Evolutionary conservation across 1,140 invertebrate genomes (phyloP).

Genomic region (Anastatus disparis): DNA sequence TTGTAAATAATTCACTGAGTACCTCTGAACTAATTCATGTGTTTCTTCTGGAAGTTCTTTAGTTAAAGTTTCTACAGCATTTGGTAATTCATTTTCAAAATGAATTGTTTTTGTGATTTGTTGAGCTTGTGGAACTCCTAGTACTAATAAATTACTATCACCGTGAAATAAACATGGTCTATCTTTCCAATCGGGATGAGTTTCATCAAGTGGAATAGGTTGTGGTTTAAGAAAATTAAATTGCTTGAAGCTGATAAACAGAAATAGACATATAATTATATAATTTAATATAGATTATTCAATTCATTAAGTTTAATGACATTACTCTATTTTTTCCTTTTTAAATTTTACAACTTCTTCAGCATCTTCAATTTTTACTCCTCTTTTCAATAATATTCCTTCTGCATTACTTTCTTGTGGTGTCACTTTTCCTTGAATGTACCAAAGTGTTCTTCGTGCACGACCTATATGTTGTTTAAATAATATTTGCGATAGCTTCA

Average conservation of each 20-base stretch:
- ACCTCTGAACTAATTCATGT: constrained; percentile 61
- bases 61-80: constrained; percentile 63
- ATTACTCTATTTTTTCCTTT: constrained; percentile 46
- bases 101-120: constrained; percentile 79
- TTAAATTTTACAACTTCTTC: constrained; percentile 62
- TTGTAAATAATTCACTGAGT: constrained; percentile 15
- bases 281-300: neutral
- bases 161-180: constrained; percentile 70
- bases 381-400: constrained; percentile 64
- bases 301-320: constrained; percentile 2
- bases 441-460: constrained; percentile 76
- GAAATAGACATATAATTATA: constrained; percentile 12
- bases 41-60: constrained; percentile 61
- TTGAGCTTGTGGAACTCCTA: constrained; percentile 79
- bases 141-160: constrained; percentile 74
- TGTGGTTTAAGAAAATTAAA: constrained; percentile 42
- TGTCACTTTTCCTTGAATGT: constrained; percentile 70
- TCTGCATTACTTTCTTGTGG: constrained; percentile 67
- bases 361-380: constrained; percentile 69
- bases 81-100: constrained; percentile 72
- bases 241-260: constrained; percentile 32
- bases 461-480: constrained; percentile 75
- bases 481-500: constrained; percentile 73
- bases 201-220: constrained; percentile 63
- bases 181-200: constrained; percentile 75